phyloP scores from a whole-genome alignment of 2,113 vertebrate species.

The Psilopsiagon aymara region DNA sequence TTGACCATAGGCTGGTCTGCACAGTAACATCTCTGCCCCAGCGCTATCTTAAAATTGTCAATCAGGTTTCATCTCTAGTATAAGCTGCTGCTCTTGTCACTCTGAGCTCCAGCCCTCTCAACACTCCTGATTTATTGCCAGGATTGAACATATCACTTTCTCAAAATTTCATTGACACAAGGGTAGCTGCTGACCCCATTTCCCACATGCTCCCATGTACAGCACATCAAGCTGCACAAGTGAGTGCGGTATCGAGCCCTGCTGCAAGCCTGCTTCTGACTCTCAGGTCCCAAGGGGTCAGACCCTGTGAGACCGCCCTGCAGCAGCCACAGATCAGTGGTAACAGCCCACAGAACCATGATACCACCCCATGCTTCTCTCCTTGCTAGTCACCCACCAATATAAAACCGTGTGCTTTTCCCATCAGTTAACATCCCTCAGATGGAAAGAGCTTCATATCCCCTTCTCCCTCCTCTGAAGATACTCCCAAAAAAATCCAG shows the following conservation, averaged over 20 bases:
- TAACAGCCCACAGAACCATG: background rate
- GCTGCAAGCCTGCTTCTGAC: background rate
- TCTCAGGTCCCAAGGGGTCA: background rate
- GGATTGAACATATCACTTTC: background rate
- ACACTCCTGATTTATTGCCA: background rate
- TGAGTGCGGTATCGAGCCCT: rapidly evolving
- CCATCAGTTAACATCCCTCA: background rate
- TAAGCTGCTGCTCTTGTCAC: background rate
- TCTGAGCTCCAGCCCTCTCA: background rate
- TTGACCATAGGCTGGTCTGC: background rate
- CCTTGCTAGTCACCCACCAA: background rate
- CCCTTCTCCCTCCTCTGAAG: background rate
- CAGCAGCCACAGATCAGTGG: background rate
- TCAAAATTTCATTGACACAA: background rate
- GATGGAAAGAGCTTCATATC: background rate
- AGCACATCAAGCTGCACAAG: background rate
- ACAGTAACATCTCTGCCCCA: background rate
- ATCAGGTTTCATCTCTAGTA: background rate
- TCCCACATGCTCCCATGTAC: background rate
- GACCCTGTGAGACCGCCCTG: too few relatives aligned
- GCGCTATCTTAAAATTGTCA: background rate
- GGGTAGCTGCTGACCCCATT: background rate
- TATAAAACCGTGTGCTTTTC: background rate
- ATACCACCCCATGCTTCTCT: background rate
- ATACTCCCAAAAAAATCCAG: background rate